A percentile compares a stretch with the other conserved stretches of the same genome.
Conservation (phyloP, 2,797 vertebrate species). For the Oryzias dopingdopingensis region DNA sequence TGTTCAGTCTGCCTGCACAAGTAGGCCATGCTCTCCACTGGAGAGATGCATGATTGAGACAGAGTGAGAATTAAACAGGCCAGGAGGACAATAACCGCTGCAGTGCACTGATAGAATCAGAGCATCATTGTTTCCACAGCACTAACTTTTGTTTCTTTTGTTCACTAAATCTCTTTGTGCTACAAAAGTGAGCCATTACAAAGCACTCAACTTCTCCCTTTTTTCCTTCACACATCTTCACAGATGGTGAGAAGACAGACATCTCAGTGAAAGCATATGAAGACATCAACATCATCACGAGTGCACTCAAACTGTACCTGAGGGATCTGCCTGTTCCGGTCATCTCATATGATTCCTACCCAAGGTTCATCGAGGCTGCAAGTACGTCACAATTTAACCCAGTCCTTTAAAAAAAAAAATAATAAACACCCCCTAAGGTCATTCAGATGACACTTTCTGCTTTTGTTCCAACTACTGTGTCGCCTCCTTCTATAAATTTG, state of each 20-base stretch:
- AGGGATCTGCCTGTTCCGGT: slow-evolving; percentile 97
- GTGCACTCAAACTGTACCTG: slow-evolving; percentile 99
- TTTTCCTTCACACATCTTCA: slow-evolving; percentile 42
- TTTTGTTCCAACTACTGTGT: slow-evolving; percentile 1
- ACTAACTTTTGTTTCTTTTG: slow-evolving; percentile 19
- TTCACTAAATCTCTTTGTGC: slow-evolving; percentile 19
- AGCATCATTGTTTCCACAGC: slow-evolving; percentile 8
- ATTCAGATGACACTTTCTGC: background rate
- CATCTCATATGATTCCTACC: slow-evolving; percentile 96
- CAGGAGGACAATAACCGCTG: slow-evolving; percentile 52
- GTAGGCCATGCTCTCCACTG: slow-evolving; percentile 66
- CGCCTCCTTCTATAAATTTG: background rate
- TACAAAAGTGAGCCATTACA: slow-evolving; percentile 26
- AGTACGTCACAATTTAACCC: slow-evolving; percentile 79
- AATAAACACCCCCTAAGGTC: background rate
- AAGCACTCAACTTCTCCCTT: slow-evolving; percentile 25
- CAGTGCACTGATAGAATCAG: slow-evolving; percentile 39
- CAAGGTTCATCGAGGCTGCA: slow-evolving; percentile 95
- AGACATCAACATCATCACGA: slow-evolving; percentile 99
- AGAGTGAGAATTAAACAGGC: slow-evolving; percentile 65
- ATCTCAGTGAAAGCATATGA: slow-evolving; percentile 97
- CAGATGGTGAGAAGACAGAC: slow-evolving; percentile 98
- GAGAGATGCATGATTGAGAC: slow-evolving; percentile 51
- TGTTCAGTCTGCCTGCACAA: slow-evolving; percentile 73
- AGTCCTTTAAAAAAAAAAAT: slow-evolving; percentile 16